These are phyloP conservation scores for Serinus canaria DNA, from an alignment of 2,113 vertebrate genomes.

Conservation along the genomic window DNA sequence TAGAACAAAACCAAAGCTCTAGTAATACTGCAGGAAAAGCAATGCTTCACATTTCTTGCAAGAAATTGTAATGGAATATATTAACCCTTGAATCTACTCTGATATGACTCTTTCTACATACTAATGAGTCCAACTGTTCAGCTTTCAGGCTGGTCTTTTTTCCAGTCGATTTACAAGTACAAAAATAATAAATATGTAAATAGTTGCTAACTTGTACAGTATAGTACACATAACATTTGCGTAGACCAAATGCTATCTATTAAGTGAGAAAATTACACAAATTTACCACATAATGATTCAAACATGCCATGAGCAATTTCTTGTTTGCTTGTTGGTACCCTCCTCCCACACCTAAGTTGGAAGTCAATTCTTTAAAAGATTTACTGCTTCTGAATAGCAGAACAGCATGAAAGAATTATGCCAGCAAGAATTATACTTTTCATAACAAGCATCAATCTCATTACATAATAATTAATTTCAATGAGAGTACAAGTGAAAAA, in stretches of 20 bases:
- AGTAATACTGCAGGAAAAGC: not conserved
- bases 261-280: not conserved
- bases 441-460: not conserved
- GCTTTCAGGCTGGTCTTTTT: conserved; percentile 59
- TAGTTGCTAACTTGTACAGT: not conserved
- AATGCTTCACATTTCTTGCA: not conserved
- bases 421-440: not conserved
- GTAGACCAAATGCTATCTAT: not conserved
- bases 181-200: not conserved
- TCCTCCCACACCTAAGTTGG: not conserved
- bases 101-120: not conserved
- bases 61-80: not conserved
- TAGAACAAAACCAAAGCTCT: not conserved
- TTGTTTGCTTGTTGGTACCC: not conserved
- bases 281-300: not conserved
- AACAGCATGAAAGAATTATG: not conserved
- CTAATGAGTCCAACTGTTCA: not conserved
- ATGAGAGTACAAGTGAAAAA: not conserved
- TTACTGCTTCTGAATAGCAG: not conserved
- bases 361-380: not conserved
- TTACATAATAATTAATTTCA: not conserved
- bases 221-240: not conserved
- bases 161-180: not conserved
- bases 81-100: not conserved
- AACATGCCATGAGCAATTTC: not conserved